Percentiles rank a stretch among this genome's conserved stretches.
These are phyloP conservation scores for Cataglyphis livida DNA, from an alignment of 2,888 invertebrate species.

Conservation along the genomic window DNA sequence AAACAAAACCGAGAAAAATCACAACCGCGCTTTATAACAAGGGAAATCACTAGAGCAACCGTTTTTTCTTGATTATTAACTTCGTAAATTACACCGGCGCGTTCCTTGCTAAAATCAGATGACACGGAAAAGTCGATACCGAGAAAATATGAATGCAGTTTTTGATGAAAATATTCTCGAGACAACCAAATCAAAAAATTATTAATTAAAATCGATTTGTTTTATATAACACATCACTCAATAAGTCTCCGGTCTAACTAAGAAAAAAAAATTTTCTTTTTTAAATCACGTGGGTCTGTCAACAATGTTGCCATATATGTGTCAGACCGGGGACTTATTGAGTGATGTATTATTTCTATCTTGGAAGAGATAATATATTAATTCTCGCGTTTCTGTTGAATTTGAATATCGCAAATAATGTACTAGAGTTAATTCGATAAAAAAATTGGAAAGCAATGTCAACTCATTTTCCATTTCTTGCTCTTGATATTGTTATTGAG, in stretches of 20 bases:
- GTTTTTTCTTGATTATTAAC: conserved; percentile 19
- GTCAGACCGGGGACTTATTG: too few relatives aligned
- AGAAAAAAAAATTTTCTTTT: too few relatives aligned
- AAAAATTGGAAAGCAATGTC: not conserved
- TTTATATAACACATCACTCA: not conserved
- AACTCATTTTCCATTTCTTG: not conserved
- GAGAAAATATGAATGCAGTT: not conserved
- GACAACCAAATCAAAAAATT: not conserved
- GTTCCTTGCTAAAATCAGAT: not conserved
- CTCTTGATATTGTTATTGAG: not conserved
- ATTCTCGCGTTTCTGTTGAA: not conserved
- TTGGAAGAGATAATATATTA: not conserved
- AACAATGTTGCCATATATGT: too few relatives aligned
- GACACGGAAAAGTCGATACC: not conserved
- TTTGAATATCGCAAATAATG: not conserved
- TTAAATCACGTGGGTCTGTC: too few relatives aligned
- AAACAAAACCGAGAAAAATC: conserved; percentile 39
- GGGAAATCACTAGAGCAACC: not conserved
- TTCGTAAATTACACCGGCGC: conserved; percentile 12
- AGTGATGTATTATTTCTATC: not conserved
- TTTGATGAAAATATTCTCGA: not conserved
- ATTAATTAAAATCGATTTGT: not conserved
- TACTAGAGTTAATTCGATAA: not conserved
- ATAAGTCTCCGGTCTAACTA: too few relatives aligned
- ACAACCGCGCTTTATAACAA: conserved; percentile 29